A percentile compares a stretch with the other conserved stretches of the same genome.
Evolutionary conservation across 2,113 vertebrate species (phyloP).

Genomic region (Cryptotis parvus): DNA sequence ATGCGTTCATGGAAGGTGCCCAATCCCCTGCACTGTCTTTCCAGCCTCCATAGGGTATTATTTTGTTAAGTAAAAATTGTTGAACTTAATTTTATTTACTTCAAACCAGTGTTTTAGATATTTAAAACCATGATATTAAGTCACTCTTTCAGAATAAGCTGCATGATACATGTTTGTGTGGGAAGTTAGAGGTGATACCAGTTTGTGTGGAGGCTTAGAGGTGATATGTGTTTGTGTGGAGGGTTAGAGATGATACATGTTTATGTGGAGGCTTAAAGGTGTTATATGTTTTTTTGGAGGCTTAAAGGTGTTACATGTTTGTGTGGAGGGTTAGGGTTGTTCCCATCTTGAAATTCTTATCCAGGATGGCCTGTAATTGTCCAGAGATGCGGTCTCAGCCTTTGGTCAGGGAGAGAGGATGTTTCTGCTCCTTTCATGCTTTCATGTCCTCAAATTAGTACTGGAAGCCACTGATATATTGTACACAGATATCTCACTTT

Average conservation of each 20-base stretch:
- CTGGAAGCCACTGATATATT: not conserved
- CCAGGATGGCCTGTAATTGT: not conserved
- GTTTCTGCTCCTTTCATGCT: not conserved
- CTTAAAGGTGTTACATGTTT: too few species aligned
- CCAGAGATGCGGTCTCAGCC: not conserved
- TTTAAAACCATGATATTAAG: too few species aligned
- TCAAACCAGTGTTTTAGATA: not conserved
- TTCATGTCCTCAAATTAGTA: not conserved
- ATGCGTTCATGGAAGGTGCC: too few species aligned
- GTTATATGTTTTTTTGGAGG: too few species aligned
- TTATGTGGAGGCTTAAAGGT: too few species aligned
- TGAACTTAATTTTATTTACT: not conserved
- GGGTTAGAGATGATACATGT: not conserved
- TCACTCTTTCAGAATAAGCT: slow-evolving; percentile 41
- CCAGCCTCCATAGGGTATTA: too few species aligned
- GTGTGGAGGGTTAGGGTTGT: not conserved
- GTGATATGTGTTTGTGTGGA: too few species aligned
- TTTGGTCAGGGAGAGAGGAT: not conserved
- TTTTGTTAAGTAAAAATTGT: not conserved
- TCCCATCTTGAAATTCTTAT: not conserved
- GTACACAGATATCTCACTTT: not conserved
- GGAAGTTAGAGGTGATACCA: too few species aligned
- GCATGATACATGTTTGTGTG: not conserved
- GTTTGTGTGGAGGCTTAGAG: too few species aligned
- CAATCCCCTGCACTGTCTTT: too few species aligned